Conservation (phyloP, 1,140 invertebrate species). For the Drosophila subpulchrella region DNA sequence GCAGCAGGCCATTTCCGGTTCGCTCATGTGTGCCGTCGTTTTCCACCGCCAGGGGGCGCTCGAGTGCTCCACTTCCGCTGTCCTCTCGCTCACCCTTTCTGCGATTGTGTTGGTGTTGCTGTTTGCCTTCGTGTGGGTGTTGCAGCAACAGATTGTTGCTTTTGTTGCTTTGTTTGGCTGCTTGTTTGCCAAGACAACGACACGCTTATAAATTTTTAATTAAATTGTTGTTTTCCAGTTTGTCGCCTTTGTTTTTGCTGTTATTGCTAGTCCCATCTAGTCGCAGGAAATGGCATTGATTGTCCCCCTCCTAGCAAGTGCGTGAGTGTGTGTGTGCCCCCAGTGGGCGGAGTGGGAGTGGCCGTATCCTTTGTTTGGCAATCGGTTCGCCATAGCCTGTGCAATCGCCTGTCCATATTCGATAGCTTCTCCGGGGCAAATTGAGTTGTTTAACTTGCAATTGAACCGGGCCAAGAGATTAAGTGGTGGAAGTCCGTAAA, state of each 20-base stretch:
- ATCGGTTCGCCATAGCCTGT: slow-evolving; percentile 16
- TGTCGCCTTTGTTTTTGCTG: slow-evolving; percentile 28
- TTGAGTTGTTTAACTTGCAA: slow-evolving; percentile 75
- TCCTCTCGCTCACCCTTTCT: background rate
- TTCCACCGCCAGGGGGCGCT: slow-evolving; percentile 55
- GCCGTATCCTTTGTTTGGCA: slow-evolving; percentile 29
- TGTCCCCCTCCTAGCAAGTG: slow-evolving; percentile 20
- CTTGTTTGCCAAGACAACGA: slow-evolving; percentile 69
- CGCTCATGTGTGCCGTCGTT: slow-evolving; percentile 52
- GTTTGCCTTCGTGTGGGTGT: slow-evolving; percentile 19
- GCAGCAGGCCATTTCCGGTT: slow-evolving; percentile 72
- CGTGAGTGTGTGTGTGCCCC: slow-evolving; percentile 13
- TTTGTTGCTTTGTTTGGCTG: slow-evolving; percentile 67
- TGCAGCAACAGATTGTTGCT: slow-evolving; percentile 72
- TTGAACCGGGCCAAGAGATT: slow-evolving; percentile 46
- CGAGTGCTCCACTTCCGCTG: slow-evolving; percentile 19
- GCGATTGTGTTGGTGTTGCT: slow-evolving; percentile 2
- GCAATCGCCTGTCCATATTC: slow-evolving; percentile 53
- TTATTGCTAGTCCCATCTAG: slow-evolving; percentile 13
- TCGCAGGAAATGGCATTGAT: slow-evolving; percentile 66
- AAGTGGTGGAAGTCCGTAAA: slow-evolving; percentile 7
- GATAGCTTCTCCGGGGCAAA: slow-evolving; percentile 46
- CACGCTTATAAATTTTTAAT: slow-evolving; percentile 79
- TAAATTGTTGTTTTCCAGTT: slow-evolving; percentile 67
- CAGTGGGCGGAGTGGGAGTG: slow-evolving; percentile 10